phyloP scores from a whole-genome alignment of 2,797 vertebrate species.

The Hephaestus fuliginosus region DNA sequence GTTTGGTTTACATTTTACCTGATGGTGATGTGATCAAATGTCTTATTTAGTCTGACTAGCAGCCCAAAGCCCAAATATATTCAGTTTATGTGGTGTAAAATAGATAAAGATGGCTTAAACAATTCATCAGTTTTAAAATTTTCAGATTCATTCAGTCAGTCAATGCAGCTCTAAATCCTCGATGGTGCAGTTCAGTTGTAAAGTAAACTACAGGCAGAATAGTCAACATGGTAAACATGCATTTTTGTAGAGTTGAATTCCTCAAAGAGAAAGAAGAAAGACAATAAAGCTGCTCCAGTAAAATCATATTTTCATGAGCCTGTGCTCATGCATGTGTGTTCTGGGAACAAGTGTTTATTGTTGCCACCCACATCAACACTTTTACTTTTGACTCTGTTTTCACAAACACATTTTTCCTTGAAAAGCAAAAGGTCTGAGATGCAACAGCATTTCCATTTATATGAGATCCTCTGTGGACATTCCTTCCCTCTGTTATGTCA shows the following conservation, averaged over 20 bases:
- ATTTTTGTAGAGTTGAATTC: neutral
- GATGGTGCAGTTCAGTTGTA: too few relatives aligned
- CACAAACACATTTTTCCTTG: neutral
- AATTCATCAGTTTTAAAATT: neutral
- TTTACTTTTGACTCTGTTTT: neutral
- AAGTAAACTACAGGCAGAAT: too few relatives aligned
- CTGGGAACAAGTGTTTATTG: neutral
- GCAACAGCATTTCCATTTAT: conserved; percentile 39
- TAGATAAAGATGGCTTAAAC: neutral
- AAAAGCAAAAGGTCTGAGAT: neutral
- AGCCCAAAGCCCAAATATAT: neutral
- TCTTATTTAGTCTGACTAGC: neutral
- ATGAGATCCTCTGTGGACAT: neutral
- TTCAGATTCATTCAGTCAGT: neutral
- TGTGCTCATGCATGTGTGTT: neutral
- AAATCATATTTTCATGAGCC: neutral
- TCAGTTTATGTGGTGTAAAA: neutral
- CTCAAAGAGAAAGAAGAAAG: neutral
- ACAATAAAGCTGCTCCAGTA: neutral
- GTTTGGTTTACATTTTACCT: neutral
- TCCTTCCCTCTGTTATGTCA: neutral
- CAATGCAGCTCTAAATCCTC: neutral
- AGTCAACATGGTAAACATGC: too few relatives aligned
- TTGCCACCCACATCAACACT: conserved; percentile 1
- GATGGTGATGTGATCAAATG: neutral